Conservation (phyloP, 1,140 invertebrate genomes). For the Campoletis sonorensis region DNA sequence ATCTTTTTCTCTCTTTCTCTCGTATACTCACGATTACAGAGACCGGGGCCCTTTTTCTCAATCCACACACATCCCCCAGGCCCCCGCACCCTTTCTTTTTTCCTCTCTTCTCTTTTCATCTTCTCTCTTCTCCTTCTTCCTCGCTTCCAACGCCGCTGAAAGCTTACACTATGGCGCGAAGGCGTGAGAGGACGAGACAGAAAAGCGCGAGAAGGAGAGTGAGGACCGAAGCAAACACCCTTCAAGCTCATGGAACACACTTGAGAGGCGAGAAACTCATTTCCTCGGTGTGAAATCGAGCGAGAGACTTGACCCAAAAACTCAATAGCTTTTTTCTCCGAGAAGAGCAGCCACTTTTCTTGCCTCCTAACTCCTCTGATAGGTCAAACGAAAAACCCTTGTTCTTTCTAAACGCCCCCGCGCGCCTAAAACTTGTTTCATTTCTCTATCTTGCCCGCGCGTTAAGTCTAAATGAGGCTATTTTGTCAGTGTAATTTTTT, state of each 20-base stretch:
- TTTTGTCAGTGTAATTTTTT: not conserved
- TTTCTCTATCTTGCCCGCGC: not conserved
- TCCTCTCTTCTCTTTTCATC: too few species aligned
- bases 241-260: slow-evolving; percentile 28
- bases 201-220: slow-evolving; percentile 31
- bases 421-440: slow-evolving; percentile 7
- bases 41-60: slow-evolving; percentile 7
- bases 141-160: not conserved
- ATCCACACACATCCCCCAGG: slow-evolving; percentile 6
- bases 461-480: not conserved
- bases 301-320: slow-evolving; percentile 58
- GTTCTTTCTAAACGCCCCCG: slow-evolving; percentile 16
- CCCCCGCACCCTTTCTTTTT: too few species aligned
- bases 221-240: slow-evolving; percentile 31
- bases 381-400: slow-evolving; percentile 5
- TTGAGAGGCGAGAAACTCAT: slow-evolving; percentile 60
- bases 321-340: slow-evolving; percentile 58
- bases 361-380: slow-evolving; percentile 5
- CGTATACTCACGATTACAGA: not conserved
- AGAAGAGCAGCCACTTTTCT: slow-evolving; percentile 18
- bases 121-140: slow-evolving; percentile 14
- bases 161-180: slow-evolving; percentile 11
- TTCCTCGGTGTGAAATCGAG: slow-evolving; percentile 63
- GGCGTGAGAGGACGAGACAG: not conserved
- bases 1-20: too few species aligned